Base-by-base conservation (phyloP, 2,113 vertebrate genomes). In the Anthoscopus minutus region DNA sequence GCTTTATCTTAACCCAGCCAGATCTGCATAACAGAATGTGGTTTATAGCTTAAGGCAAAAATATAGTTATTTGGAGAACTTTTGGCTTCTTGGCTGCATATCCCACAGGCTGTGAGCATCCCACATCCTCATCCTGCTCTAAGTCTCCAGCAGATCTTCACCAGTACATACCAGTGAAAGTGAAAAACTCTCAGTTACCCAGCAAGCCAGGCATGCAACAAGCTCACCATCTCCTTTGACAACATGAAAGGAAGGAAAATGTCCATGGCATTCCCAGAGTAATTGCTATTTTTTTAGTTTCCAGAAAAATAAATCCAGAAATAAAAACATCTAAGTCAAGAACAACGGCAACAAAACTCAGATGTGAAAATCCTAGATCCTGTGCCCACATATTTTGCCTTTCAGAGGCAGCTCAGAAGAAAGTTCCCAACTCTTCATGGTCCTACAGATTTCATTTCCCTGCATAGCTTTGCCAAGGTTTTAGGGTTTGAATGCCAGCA, bases 21-120 rank as follows among this genome's bases (percentile, higher is more conserved):
- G 81, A 48, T 58, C 81, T 64, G 53, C 2, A 0, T 79, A 94
- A 82, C 44, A 79, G 23, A 94, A 87, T 48, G 61, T 7, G 2
- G 44, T 65, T 94, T 71, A 47, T n/a, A 82, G 84, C 89, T 95
- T 27, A 58, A 88, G 86, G 89, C 77, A 92, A 86, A 93, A 86
- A 5, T n/a, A 77, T 7, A 58, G 23, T 77, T 93, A 65, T 85
- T 92, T 90, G 76, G n/a, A 65, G 45, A 93, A 80, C n/a, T 37
- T 69, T 71, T 79, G 51, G 14, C 42, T 91, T 84, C 25, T 81
- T 87, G 69, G 57, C 87, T 85, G 56, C 48, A 70, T 37, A 79
- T 81, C 65, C 60, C 65, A 56, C 1, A 3, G 76, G 13, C 38
- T 71, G 53, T 23, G 22, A 91, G 28, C 14, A 84, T 81, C 42